Conservation (phyloP, 2,113 vertebrate genomes). For the Lynx canadensis region DNA sequence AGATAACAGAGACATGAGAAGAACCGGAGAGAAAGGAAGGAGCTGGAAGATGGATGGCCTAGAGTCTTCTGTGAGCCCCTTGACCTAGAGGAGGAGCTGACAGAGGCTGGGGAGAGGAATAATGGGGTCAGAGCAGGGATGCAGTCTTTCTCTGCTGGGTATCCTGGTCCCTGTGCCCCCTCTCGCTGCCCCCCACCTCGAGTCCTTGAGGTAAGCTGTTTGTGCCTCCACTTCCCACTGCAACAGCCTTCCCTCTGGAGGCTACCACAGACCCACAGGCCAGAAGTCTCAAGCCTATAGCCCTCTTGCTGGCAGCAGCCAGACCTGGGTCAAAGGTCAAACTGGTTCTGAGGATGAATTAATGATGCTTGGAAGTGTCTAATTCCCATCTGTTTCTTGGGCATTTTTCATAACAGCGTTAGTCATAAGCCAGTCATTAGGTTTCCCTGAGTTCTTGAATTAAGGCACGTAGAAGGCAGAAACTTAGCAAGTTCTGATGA, state of each 20-base stretch:
- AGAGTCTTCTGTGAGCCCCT: background rate
- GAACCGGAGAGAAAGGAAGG: background rate
- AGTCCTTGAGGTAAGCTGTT: background rate
- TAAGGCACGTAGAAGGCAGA: background rate
- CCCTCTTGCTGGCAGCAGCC: background rate
- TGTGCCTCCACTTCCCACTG: background rate
- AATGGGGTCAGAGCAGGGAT: background rate
- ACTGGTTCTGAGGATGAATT: constrained; percentile 3
- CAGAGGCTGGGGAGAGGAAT: background rate
- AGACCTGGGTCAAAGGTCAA: constrained; percentile 17
- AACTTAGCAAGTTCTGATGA: background rate
- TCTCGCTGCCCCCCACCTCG: background rate
- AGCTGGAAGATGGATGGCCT: background rate
- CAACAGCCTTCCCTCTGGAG: background rate
- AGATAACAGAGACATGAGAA: background rate
- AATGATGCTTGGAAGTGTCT: constrained; percentile 54
- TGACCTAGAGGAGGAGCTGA: background rate
- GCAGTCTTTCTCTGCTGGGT: background rate
- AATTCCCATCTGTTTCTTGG: constrained; percentile 69
- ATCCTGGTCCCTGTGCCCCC: background rate
- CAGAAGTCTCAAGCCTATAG: background rate
- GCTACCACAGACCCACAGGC: background rate
- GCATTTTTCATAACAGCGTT: constrained; percentile 60
- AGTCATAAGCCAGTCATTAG: constrained; percentile 69
- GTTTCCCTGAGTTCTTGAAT: background rate